Evolutionary conservation across 1,140 invertebrate species (phyloP).

Genomic region (Apocrypta bakeri): DNA sequence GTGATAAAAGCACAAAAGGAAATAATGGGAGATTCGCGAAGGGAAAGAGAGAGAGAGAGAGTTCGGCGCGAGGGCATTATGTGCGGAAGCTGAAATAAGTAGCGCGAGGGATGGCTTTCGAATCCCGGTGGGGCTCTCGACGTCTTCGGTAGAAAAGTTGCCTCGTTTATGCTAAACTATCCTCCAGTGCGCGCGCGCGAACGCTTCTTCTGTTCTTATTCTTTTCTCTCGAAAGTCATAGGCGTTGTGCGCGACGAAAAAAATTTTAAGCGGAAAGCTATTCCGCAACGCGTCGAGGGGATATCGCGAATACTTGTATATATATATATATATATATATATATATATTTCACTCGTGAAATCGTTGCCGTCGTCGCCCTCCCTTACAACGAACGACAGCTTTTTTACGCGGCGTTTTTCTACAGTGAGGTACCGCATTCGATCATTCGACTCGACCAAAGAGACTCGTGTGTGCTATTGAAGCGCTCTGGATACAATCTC

Average conservation of each 20-base stretch:
- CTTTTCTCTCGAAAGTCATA: conserved; percentile 3
- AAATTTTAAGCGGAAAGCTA: conserved; percentile 7
- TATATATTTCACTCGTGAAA: not conserved
- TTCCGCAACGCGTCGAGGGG: not conserved
- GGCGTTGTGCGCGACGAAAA: not conserved
- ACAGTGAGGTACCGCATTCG: not conserved
- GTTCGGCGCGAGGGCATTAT: conserved; percentile 37
- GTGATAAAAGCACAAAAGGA: conserved; percentile 6
- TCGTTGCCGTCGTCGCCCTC: not conserved
- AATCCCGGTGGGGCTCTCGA: conserved; percentile 58
- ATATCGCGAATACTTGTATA: not conserved
- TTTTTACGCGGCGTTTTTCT: not conserved
- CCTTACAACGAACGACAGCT: conserved; percentile 23
- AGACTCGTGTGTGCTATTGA: not conserved
- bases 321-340: not conserved
- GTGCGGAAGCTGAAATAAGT: conserved; percentile 57
- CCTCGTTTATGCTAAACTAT: conserved; percentile 68
- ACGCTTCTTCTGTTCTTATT: not conserved
- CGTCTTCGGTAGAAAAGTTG: conserved; percentile 61
- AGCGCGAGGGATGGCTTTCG: conserved; percentile 42
- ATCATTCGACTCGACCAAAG: not conserved
- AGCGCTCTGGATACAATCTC: not conserved
- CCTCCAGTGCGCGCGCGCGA: conserved; percentile 50
- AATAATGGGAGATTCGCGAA: conserved; percentile 7
- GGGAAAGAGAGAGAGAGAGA: conserved; percentile 2